These are phyloP conservation scores for Leucoraja ocellata DNA, from an alignment of 2,797 vertebrate species.

Conservation along the genomic window DNA sequence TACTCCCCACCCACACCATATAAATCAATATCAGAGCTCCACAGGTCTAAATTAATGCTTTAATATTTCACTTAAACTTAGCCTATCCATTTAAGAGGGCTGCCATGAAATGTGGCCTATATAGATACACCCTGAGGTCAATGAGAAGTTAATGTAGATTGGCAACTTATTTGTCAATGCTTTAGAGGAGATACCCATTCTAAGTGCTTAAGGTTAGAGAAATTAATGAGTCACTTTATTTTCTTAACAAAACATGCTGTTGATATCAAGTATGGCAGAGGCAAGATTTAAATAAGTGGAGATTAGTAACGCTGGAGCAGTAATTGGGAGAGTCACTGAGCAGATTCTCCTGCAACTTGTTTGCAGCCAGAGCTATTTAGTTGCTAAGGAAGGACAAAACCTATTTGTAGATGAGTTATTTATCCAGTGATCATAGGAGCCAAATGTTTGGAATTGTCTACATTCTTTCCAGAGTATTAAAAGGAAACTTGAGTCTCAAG, in stretches of 20 bases:
- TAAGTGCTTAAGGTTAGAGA: not conserved
- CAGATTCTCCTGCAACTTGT: not conserved
- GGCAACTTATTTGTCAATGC: not conserved
- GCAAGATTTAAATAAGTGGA: not conserved
- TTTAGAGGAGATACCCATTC: not conserved
- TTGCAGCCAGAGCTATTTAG: not conserved
- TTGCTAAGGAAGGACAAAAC: not conserved
- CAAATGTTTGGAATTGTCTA: conserved; percentile 26
- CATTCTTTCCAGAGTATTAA: conserved; percentile 35
- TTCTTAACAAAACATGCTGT: not conserved
- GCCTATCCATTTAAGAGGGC: not conserved
- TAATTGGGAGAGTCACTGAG: not conserved
- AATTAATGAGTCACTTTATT: not conserved
- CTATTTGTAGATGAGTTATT: not conserved
- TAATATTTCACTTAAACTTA: not conserved
- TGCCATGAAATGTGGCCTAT: not conserved
- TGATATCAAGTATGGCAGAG: not conserved
- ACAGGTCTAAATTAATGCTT: not conserved
- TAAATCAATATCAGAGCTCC: not conserved
- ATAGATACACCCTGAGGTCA: not conserved
- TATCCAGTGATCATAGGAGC: not conserved
- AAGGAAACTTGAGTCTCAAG: conserved; percentile 7
- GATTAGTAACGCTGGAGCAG: not conserved
- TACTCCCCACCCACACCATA: not conserved
- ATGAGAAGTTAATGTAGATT: not conserved